Evolutionary conservation across 2,113 vertebrate species (phyloP), one percentile per base, ranked within the genome.

Genomic region (Martes martes): DNA sequence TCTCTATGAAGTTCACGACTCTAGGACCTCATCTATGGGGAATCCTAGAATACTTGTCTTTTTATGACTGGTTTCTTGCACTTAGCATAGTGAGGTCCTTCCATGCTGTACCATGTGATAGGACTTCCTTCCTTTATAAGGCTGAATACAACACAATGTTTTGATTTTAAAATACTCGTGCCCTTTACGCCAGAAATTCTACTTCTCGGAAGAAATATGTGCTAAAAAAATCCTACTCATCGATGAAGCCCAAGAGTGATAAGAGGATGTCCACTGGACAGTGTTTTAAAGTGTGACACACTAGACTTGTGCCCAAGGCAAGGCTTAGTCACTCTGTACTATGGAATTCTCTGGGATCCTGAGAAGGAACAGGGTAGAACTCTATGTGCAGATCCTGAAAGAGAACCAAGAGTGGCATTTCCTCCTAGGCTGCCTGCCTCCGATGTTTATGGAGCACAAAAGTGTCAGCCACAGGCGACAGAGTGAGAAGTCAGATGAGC

Each of bases 161-260:
- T 84, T 78, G 63, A 86, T 71, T 93, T 91, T 57, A 83, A 84
- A 88, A 79, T 39, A 83, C 3, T 79, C 69, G 24, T 36, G 61
- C 4, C 86, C n/a, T 91, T 47, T 50, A 83, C 65, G 6, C 19
- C 69, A 73, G 57, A 83, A 89, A 73, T 79, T 57, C 59, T 18
- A 65, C 21, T 65, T 87, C 59, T 45, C 69, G n/a, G 57, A 93
- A 67, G 65, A 81, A 93, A 74, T 65, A 86, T 1, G 16, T 86
- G 31, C 89, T 94, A n/a, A 63, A 85, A 50, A 91, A 47, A 33
- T 11, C 76, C 76, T 52, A 67, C 28, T 50, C 5, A 31, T 23
- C 19, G 67, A 2, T 11, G 13, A 52, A 15, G 50, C 8, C 80
- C 61, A 90, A 87, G 91, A 13, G 23, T 83, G 21, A 36, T 0